Percentiles rank a stretch among this genome's conserved stretches.
Conservation (phyloP, 2,888 invertebrate genomes). For the Prenolepis imparis region DNA sequence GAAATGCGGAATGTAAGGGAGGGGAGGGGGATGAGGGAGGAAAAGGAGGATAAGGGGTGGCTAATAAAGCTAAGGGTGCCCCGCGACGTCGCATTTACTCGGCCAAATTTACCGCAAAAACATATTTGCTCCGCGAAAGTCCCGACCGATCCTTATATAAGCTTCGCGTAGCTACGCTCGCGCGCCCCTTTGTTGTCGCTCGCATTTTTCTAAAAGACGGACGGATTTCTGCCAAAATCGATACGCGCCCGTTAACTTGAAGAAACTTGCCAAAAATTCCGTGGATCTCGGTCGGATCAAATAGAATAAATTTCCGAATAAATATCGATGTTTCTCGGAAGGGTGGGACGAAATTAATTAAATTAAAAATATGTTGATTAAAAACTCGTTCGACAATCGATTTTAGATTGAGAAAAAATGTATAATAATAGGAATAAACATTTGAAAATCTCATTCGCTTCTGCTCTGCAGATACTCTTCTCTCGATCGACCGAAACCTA, state of each 20-base stretch:
- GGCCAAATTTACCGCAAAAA: conserved; percentile 65
- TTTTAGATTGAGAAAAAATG: neutral
- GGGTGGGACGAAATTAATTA: neutral
- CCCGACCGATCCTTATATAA: conserved; percentile 27
- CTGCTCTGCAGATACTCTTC: neutral
- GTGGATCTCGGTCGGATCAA: neutral
- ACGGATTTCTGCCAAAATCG: conserved; percentile 31
- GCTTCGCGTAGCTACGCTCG: neutral
- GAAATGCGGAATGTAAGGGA: neutral
- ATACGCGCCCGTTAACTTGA: conserved; percentile 14
- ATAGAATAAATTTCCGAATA: neutral
- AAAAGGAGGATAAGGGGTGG: neutral
- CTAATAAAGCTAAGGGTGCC: conserved; percentile 66
- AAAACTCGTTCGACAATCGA: neutral
- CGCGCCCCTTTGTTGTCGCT: conserved; percentile 37
- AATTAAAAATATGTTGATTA: conserved; percentile 5
- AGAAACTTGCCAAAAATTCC: conserved; percentile 1
- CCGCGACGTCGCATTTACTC: conserved; percentile 68
- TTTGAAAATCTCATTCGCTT: neutral
- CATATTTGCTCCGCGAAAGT: conserved; percentile 54
- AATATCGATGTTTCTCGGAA: neutral
- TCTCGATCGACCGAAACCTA: neutral
- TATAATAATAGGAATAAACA: neutral
- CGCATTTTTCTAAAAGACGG: conserved; percentile 36
- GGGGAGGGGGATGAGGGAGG: neutral